Percentiles rank a stretch among this genome's conserved stretches.
These are phyloP conservation scores for Seriola dumerili DNA, from an alignment of 2,113 vertebrate genomes.

Conservation along the genomic window DNA sequence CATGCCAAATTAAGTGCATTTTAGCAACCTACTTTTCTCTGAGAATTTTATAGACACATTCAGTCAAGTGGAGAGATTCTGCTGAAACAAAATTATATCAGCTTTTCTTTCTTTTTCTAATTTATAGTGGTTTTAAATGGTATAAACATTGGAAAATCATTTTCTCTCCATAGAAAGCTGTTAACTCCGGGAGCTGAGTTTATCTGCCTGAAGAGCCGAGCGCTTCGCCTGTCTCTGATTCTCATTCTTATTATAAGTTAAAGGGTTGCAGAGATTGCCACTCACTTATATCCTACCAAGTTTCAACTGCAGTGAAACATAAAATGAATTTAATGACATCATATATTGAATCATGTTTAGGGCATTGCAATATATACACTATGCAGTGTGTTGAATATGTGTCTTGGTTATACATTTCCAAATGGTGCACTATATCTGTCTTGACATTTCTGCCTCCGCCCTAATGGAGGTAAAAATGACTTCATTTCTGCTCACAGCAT, in stretches of 20 bases:
- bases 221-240: conserved; percentile 62
- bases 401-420: background rate
- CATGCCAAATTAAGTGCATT: conserved; percentile 99
- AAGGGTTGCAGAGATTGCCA: conserved; percentile 56
- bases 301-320: conserved; percentile 35
- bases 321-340: conserved; percentile 1
- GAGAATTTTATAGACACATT: conserved; percentile 99
- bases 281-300: conserved; percentile 40
- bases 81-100: conserved; percentile 87
- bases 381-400: background rate
- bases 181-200: conserved; percentile 73
- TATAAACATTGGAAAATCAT: conserved; percentile 79
- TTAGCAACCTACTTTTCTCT: conserved; percentile 99
- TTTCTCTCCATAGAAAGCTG: conserved; percentile 71
- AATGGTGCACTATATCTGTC: background rate
- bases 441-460: background rate
- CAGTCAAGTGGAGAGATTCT: conserved; percentile 94
- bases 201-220: conserved; percentile 72
- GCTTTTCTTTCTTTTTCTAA: conserved; percentile 69
- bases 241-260: conserved; percentile 73
- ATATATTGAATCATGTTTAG: conserved; percentile 7
- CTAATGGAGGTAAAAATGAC: background rate
- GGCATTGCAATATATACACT: background rate
- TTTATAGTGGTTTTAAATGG: conserved; percentile 78
- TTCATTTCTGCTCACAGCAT: background rate